phyloP scores from a whole-genome alignment of 2,888 invertebrate species.

The Tiliacea citrago region DNA sequence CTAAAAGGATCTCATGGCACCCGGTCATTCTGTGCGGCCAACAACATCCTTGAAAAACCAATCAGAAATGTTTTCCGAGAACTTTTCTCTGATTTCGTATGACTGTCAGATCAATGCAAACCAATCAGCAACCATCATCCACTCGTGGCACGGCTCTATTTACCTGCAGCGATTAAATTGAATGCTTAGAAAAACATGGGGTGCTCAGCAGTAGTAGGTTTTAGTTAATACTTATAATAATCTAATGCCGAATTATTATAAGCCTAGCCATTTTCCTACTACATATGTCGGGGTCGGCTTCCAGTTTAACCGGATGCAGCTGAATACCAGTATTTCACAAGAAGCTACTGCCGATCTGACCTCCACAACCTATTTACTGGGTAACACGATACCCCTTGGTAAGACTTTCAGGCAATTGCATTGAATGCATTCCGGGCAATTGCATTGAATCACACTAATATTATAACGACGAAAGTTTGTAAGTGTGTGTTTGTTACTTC shows the following conservation, averaged over 20 bases:
- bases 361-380: not conserved
- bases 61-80: constrained; percentile 12
- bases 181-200: no score
- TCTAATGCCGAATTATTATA: no score
- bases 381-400: not conserved
- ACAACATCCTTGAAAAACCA: not conserved
- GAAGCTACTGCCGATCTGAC: not conserved
- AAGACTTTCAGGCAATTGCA: not conserved
- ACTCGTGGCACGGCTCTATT: constrained; percentile 3
- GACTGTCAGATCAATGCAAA: constrained; percentile 12
- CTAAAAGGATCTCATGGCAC: not conserved
- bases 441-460: no score
- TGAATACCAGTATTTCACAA: not conserved
- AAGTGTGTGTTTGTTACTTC: no score
- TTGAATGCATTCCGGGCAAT: no score
- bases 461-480: no score
- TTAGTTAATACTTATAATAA: no score
- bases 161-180: constrained; percentile 1
- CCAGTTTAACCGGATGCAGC: no score
- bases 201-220: no score
- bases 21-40: not conserved
- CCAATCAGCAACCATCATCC: constrained; percentile 2
- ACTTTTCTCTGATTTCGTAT: constrained; percentile 35
- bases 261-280: no score
- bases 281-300: not conserved